Evolutionary conservation across 2,888 invertebrate genomes (phyloP).

Genomic region (Adela reaumurella): DNA sequence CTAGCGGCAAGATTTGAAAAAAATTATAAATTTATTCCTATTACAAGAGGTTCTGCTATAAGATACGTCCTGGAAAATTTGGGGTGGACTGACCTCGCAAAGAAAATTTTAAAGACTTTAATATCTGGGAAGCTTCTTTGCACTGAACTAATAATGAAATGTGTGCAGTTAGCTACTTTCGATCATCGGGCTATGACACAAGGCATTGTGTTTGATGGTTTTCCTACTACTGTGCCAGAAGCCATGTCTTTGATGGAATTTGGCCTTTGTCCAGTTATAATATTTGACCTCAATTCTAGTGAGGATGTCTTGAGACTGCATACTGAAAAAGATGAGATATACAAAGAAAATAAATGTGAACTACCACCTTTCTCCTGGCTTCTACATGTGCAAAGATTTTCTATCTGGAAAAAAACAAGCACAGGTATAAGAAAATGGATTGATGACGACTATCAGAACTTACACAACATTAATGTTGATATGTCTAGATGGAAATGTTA

Average conservation of each 20-base stretch:
- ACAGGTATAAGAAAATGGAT: conserved; percentile 44
- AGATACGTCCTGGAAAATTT: conserved; percentile 45
- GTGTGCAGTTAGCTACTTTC: conserved; percentile 48
- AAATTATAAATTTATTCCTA: conserved; percentile 48
- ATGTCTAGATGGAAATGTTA: conserved; percentile 55
- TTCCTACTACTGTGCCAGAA: conserved; percentile 51
- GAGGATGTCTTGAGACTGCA: conserved; percentile 31
- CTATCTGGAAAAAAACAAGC: conserved; percentile 32
- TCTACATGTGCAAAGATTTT: conserved; percentile 38
- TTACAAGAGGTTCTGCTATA: conserved; percentile 53
- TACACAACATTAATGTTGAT: conserved; percentile 41
- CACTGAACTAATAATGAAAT: conserved; percentile 40
- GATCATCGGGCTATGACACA: conserved; percentile 44
- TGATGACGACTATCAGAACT: conserved; percentile 51
- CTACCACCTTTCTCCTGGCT: conserved; percentile 30
- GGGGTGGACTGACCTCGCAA: conserved; percentile 47
- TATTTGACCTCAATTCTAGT: conserved; percentile 47
- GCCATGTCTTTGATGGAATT: conserved; percentile 39
- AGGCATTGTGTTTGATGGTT: conserved; percentile 63
- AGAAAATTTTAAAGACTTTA: conserved; percentile 30
- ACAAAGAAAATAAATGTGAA: conserved; percentile 24
- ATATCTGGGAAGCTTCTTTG: conserved; percentile 37
- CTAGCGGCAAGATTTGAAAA: conserved; percentile 51
- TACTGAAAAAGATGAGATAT: conserved; percentile 31
- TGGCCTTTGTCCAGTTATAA: conserved; percentile 55